These are phyloP conservation scores for Guaruba guarouba DNA, from an alignment of 2,113 vertebrate genomes.

Conservation along the genomic window DNA sequence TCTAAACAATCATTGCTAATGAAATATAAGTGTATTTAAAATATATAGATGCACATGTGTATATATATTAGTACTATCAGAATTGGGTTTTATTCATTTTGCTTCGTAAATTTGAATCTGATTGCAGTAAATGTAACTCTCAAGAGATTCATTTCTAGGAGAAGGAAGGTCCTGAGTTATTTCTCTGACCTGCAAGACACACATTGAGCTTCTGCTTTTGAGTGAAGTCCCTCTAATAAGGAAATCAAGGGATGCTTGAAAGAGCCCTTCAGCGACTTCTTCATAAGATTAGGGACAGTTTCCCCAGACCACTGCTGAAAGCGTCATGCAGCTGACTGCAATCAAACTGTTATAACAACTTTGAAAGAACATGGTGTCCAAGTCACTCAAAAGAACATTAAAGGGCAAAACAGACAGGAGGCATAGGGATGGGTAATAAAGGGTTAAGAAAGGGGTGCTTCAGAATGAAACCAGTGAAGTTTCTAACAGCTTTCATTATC, in stretches of 20 bases:
- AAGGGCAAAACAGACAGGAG: not conserved
- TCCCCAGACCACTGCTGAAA: not conserved
- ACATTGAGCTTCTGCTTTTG: slow-evolving; percentile 9
- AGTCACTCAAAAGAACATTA: not conserved
- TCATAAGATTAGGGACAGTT: slow-evolving; percentile 35
- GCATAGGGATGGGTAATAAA: not conserved
- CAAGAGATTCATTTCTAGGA: slow-evolving; percentile 37
- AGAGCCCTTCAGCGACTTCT: slow-evolving; percentile 25
- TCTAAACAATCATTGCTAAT: slow-evolving; percentile 80
- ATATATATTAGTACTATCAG: slow-evolving; percentile 52
- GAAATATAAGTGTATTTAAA: slow-evolving; percentile 65
- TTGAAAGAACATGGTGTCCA: not conserved
- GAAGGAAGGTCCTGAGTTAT: slow-evolving; percentile 60
- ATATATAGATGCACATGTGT: slow-evolving; percentile 48
- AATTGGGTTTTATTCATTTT: slow-evolving; percentile 49
- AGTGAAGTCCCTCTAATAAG: slow-evolving; percentile 13
- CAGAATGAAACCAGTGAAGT: not conserved
- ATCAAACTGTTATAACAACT: not conserved
- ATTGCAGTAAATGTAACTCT: slow-evolving; percentile 42
- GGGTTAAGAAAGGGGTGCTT: not conserved
- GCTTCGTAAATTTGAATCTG: slow-evolving; percentile 46
- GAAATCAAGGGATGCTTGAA: slow-evolving; percentile 34
- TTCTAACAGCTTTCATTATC: not conserved
- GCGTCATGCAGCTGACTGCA: not conserved
- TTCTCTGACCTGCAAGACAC: slow-evolving; percentile 31